Percentiles rank a stretch among this genome's conserved stretches.
phyloP scores from a whole-genome alignment of 2,888 invertebrate genomes.

The Bibio marci region DNA sequence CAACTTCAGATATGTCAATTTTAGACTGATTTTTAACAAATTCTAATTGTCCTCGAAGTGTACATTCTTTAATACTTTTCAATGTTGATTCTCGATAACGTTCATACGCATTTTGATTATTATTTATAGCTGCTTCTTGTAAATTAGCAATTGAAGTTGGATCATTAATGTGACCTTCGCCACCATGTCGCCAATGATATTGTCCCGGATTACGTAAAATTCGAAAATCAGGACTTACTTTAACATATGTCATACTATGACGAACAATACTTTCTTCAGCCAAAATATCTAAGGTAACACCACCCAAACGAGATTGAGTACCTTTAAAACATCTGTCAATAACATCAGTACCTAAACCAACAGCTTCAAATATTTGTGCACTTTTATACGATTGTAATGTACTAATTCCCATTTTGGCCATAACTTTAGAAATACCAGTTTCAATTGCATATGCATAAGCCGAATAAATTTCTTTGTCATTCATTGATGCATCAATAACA shows the following conservation, averaged over 20 bases:
- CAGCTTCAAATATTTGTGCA: conserved; percentile 98
- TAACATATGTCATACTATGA: conserved; percentile 52
- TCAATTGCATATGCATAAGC: conserved; percentile 86
- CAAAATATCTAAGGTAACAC: conserved; percentile 77
- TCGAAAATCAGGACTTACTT: conserved; percentile 42
- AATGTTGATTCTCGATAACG: conserved; percentile 72
- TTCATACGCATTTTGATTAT: conserved; percentile 69
- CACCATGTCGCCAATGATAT: conserved; percentile 94
- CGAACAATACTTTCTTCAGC: conserved; percentile 73
- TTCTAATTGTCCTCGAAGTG: conserved; percentile 85
- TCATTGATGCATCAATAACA: conserved; percentile 55
- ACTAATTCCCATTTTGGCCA: conserved; percentile 99
- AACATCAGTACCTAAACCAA: conserved; percentile 83
- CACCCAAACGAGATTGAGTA: conserved; percentile 57
- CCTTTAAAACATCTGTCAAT: conserved; percentile 85
- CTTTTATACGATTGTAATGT: conserved; percentile 97
- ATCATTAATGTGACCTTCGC: conserved; percentile 96
- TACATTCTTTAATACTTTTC: conserved; percentile 70
- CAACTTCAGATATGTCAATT: conserved; percentile 74
- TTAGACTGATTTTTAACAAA: conserved; percentile 60
- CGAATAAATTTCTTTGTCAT: conserved; percentile 64
- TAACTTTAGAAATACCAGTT: conserved; percentile 78
- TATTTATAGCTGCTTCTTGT: conserved; percentile 74
- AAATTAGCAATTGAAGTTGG: conserved; percentile 56
- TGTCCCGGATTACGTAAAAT: conserved; percentile 72